Conservation (phyloP, 92 coral and sea anemone genomes). For the Epizoanthus ramosus region DNA sequence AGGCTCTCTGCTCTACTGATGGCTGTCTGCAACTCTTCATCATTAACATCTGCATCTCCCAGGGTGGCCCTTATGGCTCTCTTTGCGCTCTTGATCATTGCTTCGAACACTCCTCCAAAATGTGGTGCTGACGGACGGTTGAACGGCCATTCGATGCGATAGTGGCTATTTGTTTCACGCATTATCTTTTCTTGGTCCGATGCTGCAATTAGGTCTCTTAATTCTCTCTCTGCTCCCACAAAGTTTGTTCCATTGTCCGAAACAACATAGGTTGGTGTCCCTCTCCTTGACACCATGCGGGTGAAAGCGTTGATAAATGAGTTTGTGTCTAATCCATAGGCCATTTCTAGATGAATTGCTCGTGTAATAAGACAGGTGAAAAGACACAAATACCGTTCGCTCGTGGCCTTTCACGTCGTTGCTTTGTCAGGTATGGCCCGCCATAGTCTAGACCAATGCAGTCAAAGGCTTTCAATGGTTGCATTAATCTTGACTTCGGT, state of each 20-base stretch:
- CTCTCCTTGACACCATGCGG: too few species aligned
- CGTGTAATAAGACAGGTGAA: constrained; percentile 65
- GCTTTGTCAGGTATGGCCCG: constrained; percentile 55
- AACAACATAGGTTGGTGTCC: too few species aligned
- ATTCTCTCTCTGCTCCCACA: constrained; percentile 57
- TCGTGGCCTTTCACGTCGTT: constrained; percentile 52
- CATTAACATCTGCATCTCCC: too few species aligned
- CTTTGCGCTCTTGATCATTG: too few species aligned
- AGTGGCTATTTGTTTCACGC: constrained; percentile 40
- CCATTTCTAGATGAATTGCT: too few species aligned
- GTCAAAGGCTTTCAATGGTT: constrained; percentile 48
- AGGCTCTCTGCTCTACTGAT: too few species aligned
- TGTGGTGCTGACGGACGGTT: constrained; percentile 64
- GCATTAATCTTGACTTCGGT: too few species aligned
- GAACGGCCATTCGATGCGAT: constrained; percentile 58
- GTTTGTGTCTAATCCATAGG: too few species aligned
- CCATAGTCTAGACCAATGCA: constrained; percentile 44
- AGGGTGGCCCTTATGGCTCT: too few species aligned
- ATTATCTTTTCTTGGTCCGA: constrained; percentile 52
- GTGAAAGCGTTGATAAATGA: too few species aligned
- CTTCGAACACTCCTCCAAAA: too few species aligned
- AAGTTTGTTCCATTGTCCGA: constrained; percentile 54
- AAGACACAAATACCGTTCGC: constrained; percentile 60
- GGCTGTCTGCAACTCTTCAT: too few species aligned
- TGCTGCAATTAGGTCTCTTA: constrained; percentile 49